These are phyloP conservation scores for Scolopax mira DNA, from an alignment of 2,113 vertebrate genomes.

Conservation along the genomic window DNA sequence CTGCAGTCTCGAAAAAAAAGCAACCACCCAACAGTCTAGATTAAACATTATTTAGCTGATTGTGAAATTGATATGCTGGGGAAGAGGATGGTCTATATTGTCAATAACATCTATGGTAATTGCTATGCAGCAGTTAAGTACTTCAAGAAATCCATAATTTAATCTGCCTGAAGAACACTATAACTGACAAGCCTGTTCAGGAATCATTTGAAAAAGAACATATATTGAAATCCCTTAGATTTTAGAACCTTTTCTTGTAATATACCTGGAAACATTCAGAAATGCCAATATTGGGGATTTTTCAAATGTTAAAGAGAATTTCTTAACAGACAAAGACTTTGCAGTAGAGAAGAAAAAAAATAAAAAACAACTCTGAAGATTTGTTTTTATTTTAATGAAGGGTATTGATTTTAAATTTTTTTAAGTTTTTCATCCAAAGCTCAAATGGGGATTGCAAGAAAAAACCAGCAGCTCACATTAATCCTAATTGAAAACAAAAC, in stretches of 20 bases:
- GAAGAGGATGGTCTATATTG: neutral
- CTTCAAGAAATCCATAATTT: neutral
- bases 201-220: neutral
- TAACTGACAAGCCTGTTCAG: neutral
- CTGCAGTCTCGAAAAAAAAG: neutral
- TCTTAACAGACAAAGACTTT: neutral
- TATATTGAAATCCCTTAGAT: neutral
- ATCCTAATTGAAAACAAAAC: neutral
- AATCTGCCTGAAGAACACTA: neutral
- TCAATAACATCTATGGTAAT: neutral
- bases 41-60: neutral
- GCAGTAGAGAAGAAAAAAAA: neutral
- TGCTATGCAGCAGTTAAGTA: neutral
- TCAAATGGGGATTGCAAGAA: neutral
- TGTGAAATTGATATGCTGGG: neutral
- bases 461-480: neutral
- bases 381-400: neutral
- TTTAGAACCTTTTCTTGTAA: neutral
- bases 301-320: neutral
- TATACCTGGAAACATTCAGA: neutral
- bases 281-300: neutral
- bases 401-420: neutral
- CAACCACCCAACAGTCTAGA: neutral
- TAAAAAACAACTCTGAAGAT: neutral
- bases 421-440: neutral